phyloP scores from a whole-genome alignment of 2,888 invertebrate species.

The Pseudococcus viburni region DNA sequence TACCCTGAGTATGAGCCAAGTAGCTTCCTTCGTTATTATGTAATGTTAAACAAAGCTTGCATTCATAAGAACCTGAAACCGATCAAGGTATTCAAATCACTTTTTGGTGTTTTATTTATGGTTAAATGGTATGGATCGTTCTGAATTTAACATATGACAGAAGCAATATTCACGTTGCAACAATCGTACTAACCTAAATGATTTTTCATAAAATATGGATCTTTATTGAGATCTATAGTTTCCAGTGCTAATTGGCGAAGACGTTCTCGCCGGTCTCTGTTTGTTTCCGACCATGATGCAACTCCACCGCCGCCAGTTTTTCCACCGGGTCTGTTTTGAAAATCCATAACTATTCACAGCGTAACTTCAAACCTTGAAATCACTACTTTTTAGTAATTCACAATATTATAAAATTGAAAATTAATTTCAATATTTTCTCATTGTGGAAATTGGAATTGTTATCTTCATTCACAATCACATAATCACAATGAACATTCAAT shows the following conservation, averaged over 20 bases:
- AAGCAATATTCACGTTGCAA: background rate
- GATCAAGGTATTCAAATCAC: background rate
- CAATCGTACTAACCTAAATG: conserved; percentile 80
- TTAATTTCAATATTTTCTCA: too few relatives aligned
- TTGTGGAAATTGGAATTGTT: too few relatives aligned
- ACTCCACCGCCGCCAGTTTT: conserved; percentile 99
- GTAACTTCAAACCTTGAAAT: background rate
- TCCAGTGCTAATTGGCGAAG: conserved; percentile 96
- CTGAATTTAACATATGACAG: background rate
- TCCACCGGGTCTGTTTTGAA: conserved; percentile 98
- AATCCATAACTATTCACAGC: conserved; percentile 87
- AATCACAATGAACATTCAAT: too few relatives aligned
- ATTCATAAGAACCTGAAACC: conserved; percentile 90
- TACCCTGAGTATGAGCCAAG: conserved; percentile 98
- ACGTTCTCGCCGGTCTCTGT: conserved; percentile 95
- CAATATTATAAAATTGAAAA: background rate
- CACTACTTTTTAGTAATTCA: background rate
- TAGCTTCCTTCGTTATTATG: conserved; percentile 99
- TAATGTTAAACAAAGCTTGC: conserved; percentile 96
- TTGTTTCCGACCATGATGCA: conserved; percentile 98
- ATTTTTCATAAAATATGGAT: conserved; percentile 99
- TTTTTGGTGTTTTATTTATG: too few relatives aligned
- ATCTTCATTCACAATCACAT: too few relatives aligned
- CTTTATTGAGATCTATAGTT: conserved; percentile 98
- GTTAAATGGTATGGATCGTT: background rate